Percentiles rank a stretch among this genome's conserved stretches.
Evolutionary conservation across 2,797 vertebrate genomes (phyloP).

Genomic region (Catamblyrhynchus diadema): DNA sequence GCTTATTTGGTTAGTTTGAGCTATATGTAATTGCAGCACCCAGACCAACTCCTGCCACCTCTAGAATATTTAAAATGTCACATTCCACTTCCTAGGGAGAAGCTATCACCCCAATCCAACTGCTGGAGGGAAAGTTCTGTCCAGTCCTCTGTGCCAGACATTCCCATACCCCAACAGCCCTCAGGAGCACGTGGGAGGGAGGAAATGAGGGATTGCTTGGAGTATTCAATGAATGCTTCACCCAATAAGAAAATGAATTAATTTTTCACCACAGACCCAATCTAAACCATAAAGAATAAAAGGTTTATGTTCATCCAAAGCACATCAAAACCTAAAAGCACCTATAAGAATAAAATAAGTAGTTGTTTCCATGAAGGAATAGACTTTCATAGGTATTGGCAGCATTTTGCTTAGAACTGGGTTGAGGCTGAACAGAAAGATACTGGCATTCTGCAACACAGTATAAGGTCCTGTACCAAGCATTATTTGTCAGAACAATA

Average conservation of each 20-base stretch:
- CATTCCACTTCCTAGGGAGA: background rate
- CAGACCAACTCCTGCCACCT: background rate
- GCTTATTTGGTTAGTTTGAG: background rate
- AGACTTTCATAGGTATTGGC: background rate
- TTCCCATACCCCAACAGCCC: background rate
- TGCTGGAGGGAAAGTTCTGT: background rate
- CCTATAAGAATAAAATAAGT: background rate
- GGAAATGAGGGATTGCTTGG: background rate
- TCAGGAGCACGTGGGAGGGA: rapidly evolving
- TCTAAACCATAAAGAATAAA: background rate
- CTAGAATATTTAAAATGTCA: background rate
- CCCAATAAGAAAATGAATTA: background rate
- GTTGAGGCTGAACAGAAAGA: background rate
- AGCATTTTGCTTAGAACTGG: background rate
- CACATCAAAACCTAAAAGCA: background rate
- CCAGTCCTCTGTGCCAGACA: background rate
- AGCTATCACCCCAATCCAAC: background rate
- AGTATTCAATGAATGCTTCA: background rate
- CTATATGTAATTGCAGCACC: background rate
- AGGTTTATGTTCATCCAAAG: background rate
- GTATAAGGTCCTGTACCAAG: background rate
- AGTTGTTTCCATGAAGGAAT: background rate
- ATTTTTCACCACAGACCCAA: background rate
- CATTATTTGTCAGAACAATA: background rate
- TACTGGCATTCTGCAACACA: background rate